Evolutionary conservation across 1,140 invertebrate genomes (phyloP).

Genomic region (Apis mellifera): DNA sequence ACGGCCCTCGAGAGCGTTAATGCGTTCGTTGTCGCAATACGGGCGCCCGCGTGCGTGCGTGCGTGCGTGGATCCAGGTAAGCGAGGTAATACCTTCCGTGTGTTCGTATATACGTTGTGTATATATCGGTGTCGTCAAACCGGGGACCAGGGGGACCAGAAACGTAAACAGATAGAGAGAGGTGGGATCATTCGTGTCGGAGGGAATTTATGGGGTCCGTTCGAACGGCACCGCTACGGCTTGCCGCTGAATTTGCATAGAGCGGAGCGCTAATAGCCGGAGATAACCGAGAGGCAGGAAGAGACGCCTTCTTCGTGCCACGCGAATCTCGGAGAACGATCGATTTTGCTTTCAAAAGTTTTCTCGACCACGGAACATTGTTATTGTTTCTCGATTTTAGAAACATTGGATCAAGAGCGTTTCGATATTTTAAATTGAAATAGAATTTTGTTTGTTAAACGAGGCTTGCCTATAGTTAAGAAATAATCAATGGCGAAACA

Average conservation of each 20-base stretch:
- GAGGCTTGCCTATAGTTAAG: no score
- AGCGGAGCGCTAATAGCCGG: slow-evolving; percentile 76
- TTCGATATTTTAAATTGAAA: no score
- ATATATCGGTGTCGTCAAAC: slow-evolving; percentile 68
- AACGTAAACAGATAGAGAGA: slow-evolving; percentile 7
- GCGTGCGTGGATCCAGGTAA: slow-evolving; percentile 48
- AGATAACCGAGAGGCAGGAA: slow-evolving; percentile 71
- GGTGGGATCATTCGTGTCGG: slow-evolving; percentile 75
- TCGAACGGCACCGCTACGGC: slow-evolving; percentile 68
- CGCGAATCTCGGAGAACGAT: slow-evolving; percentile 33
- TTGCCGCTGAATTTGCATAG: slow-evolving; percentile 78
- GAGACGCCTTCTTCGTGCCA: slow-evolving; percentile 52
- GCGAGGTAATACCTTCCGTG: slow-evolving; percentile 56
- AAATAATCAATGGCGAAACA: no score
- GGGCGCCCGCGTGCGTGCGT: slow-evolving; percentile 20
- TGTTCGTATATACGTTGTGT: slow-evolving; percentile 25
- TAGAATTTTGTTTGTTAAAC: no score
- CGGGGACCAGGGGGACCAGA: slow-evolving; percentile 71
- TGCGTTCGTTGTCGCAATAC: slow-evolving; percentile 43
- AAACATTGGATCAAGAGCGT: no score
- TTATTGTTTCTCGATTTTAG: no score
- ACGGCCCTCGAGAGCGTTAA: slow-evolving; percentile 52
- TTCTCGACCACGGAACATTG: no score
- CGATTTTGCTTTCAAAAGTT: no score
- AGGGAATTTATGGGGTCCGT: slow-evolving; percentile 78